These are phyloP conservation scores for Oxygymnocypris stewartii DNA, from an alignment of 2,113 vertebrate species.

Conservation along the genomic window DNA sequence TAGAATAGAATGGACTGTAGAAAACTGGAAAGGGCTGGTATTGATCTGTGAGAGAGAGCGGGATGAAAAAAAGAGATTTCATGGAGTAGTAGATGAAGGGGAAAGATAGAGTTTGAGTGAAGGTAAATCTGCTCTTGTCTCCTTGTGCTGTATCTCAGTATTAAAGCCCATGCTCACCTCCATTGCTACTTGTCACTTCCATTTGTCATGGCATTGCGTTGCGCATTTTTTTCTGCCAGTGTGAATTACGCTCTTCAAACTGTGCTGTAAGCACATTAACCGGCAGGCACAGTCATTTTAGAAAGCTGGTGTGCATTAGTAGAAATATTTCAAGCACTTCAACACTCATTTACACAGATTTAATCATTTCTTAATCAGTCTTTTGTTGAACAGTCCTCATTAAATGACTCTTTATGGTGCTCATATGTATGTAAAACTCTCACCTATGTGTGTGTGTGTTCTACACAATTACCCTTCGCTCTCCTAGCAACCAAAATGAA, in stretches of 20 bases:
- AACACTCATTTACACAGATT: conserved; percentile 38
- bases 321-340: conserved; percentile 37
- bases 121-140: conserved; percentile 42
- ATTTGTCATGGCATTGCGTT: conserved; percentile 47
- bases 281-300: not conserved
- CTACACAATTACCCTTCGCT: conserved; percentile 19
- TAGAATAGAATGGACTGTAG: conserved; percentile 21
- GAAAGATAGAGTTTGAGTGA: conserved; percentile 34
- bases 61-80: conserved; percentile 34
- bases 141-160: conserved; percentile 20
- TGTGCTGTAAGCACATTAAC: conserved; percentile 39
- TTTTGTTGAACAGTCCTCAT: not conserved
- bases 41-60: conserved; percentile 4
- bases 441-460: conserved; percentile 19
- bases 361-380: conserved; percentile 48
- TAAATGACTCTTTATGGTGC: not conserved
- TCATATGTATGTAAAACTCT: conserved; percentile 15
- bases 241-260: conserved; percentile 38
- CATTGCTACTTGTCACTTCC: conserved; percentile 51
- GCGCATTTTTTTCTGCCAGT: conserved; percentile 36
- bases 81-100: conserved; percentile 22
- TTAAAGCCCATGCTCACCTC: conserved; percentile 42
- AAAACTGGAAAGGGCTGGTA: conserved; percentile 26
- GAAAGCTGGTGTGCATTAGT: conserved; percentile 8
- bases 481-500: conserved; percentile 32